Evolutionary conservation across 1,140 invertebrate species (phyloP).

Genomic region (Physella acuta): DNA sequence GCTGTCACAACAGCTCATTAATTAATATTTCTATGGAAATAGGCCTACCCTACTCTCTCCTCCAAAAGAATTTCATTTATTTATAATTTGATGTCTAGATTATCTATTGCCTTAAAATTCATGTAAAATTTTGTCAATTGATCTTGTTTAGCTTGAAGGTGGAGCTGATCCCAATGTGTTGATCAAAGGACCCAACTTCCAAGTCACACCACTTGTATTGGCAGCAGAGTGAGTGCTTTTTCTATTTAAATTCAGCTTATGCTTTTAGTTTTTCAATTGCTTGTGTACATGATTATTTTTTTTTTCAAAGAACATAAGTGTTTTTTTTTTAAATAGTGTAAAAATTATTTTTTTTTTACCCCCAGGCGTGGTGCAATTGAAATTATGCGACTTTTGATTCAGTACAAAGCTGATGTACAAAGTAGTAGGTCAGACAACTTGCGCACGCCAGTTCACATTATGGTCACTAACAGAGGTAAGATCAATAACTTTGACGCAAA

Average conservation of each 20-base stretch:
- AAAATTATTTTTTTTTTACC: neutral
- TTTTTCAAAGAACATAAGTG: neutral
- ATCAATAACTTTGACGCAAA: neutral
- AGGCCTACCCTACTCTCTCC: no score
- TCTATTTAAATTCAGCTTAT: constrained; percentile 8
- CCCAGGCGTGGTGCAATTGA: constrained; percentile 29
- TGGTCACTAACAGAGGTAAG: constrained; percentile 35
- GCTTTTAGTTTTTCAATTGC: neutral
- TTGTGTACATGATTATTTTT: neutral
- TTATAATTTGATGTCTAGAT: no score
- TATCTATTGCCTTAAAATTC: no score
- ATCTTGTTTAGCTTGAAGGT: constrained; percentile 49
- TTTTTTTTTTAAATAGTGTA: neutral
- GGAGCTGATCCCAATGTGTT: constrained; percentile 55
- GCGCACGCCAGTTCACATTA: constrained; percentile 18
- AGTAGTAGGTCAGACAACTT: constrained; percentile 21
- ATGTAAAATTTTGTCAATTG: no score
- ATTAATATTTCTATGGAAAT: no score
- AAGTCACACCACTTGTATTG: constrained; percentile 40
- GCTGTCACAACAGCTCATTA: no score
- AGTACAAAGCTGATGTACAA: constrained; percentile 24
- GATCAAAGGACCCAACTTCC: constrained; percentile 28
- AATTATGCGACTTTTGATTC: constrained; percentile 28
- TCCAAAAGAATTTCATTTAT: no score
- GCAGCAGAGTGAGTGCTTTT: constrained; percentile 42